A percentile compares a stretch with the other conserved stretches of the same genome.
phyloP scores from a whole-genome alignment of 2,113 vertebrate species.

The Pseudorasbora parva region DNA sequence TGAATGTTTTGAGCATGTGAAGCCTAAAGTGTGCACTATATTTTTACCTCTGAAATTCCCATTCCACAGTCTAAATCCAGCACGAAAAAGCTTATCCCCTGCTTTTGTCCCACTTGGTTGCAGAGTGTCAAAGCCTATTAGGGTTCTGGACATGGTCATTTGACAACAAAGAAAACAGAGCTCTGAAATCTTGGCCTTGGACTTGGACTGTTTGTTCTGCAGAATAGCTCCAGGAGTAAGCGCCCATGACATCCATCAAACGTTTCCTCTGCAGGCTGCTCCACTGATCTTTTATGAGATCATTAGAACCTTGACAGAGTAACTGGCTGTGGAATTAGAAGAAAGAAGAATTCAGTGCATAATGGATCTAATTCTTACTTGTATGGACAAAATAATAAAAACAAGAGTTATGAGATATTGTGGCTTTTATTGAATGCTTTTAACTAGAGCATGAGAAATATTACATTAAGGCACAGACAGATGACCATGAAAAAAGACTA shows the following conservation, averaged over 20 bases:
- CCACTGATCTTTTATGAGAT: slow-evolving; percentile 3
- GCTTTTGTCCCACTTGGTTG: slow-evolving; percentile 18
- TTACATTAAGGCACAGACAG: neutral
- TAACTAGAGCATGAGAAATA: neutral
- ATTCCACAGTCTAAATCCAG: slow-evolving; percentile 3
- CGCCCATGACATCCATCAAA: neutral
- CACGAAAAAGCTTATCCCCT: slow-evolving; percentile 27
- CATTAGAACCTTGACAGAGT: neutral
- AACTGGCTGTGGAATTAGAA: slow-evolving; percentile 16
- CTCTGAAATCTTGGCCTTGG: slow-evolving; percentile 5
- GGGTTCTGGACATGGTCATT: neutral
- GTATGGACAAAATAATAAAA: neutral
- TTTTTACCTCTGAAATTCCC: slow-evolving; percentile 6
- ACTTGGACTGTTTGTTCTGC: neutral
- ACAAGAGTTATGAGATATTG: neutral
- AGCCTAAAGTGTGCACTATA: neutral
- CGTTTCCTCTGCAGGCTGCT: neutral
- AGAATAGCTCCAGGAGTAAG: slow-evolving; percentile 13
- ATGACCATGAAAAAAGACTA: neutral
- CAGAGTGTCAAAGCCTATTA: slow-evolving; percentile 11
- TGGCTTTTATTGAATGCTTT: neutral
- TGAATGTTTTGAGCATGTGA: neutral
- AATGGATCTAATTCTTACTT: neutral
- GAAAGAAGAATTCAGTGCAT: neutral
- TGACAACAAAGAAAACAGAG: neutral